Conservation (phyloP, 2,888 invertebrate genomes). For the Nymphalis polychloros region DNA sequence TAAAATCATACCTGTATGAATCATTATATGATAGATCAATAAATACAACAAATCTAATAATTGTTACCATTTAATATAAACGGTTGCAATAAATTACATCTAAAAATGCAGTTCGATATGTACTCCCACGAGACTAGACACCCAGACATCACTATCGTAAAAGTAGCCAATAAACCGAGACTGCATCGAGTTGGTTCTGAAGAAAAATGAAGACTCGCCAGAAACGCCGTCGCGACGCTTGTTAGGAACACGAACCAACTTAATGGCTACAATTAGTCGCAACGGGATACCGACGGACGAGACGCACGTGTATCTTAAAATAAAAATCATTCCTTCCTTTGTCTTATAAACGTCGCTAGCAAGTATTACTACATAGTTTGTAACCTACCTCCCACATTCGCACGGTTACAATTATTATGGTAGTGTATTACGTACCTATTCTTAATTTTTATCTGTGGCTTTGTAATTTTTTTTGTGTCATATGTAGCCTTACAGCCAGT, state of each 20-base stretch:
- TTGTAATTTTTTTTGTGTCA: too few relatives aligned
- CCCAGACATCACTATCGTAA: slow-evolving; percentile 13
- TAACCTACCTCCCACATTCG: too few relatives aligned
- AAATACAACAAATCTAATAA: too few relatives aligned
- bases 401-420: too few relatives aligned
- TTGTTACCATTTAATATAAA: too few relatives aligned
- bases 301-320: slow-evolving; percentile 1
- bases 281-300: neutral
- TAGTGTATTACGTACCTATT: too few relatives aligned
- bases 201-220: slow-evolving; percentile 1
- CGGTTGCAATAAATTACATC: neutral
- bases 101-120: neutral
- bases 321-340: neutral
- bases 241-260: slow-evolving; percentile 7
- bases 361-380: too few relatives aligned
- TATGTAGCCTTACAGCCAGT: too few relatives aligned
- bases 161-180: slow-evolving; percentile 5
- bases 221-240: slow-evolving; percentile 3
- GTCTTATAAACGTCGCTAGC: too few relatives aligned
- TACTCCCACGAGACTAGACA: slow-evolving; percentile 7
- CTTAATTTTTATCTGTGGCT: too few relatives aligned
- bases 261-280: slow-evolving; percentile 7
- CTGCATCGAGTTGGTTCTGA: slow-evolving; percentile 9
- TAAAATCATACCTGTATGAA: too few relatives aligned
- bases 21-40: too few relatives aligned